These are phyloP conservation scores for Halichondria panicea DNA, from an alignment of 37 sponge, comb jelly and placozoan species.

Conservation along the genomic window DNA sequence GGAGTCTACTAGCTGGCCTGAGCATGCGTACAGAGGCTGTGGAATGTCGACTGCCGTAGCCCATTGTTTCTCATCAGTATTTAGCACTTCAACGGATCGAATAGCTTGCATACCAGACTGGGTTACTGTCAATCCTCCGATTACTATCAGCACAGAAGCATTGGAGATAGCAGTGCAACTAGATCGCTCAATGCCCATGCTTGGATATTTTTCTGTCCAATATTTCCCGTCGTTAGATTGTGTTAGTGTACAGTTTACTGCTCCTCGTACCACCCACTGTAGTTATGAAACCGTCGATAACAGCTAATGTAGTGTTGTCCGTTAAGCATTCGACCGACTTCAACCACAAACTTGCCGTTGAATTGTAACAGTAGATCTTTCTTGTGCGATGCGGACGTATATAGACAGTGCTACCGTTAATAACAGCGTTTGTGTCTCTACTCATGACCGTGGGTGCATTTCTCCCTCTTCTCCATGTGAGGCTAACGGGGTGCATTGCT, in stretches of 20 bases:
- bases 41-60: too few species aligned
- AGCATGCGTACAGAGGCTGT: too few species aligned
- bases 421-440: not conserved
- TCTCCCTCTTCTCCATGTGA: too few species aligned
- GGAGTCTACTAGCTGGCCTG: too few species aligned
- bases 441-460: too few species aligned
- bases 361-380: not conserved
- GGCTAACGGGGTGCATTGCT: too few species aligned
- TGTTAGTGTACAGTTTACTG: not conserved
- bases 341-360: not conserved
- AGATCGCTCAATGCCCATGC: not conserved
- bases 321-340: not conserved
- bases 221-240: not conserved
- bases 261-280: constrained; percentile 11
- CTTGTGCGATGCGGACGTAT: not conserved
- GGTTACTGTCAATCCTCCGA: not conserved
- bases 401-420: not conserved
- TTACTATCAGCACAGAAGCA: not conserved
- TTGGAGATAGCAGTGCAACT: not conserved
- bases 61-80: too few species aligned
- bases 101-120: too few species aligned
- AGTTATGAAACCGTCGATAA: not conserved
- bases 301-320: not conserved
- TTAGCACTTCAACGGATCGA: too few species aligned
- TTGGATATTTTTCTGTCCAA: constrained; percentile 5